Percentiles rank a stretch among this genome's conserved stretches.
Conservation (phyloP, 2,888 invertebrate species). For the Syritta pipiens region DNA sequence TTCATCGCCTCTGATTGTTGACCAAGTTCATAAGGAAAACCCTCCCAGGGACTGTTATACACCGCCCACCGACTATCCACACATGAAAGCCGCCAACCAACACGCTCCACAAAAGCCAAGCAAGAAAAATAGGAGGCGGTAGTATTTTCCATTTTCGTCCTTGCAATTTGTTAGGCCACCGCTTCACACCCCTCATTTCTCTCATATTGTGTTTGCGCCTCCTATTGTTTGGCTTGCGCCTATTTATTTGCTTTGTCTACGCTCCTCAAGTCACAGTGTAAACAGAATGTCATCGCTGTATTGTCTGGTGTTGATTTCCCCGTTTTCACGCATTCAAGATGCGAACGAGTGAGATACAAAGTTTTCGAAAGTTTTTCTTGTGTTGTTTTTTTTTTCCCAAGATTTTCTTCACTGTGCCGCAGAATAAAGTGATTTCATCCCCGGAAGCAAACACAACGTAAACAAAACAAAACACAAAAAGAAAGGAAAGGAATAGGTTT, state of each 20-base stretch:
- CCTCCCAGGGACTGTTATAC: too few species aligned
- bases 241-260: slow-evolving; percentile 14
- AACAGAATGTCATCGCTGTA: slow-evolving; percentile 40
- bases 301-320: slow-evolving; percentile 49
- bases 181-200: slow-evolving; percentile 33
- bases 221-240: slow-evolving; percentile 17
- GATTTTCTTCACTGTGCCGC: slow-evolving; percentile 46
- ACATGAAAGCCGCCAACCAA: too few species aligned
- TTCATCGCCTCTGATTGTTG: too few species aligned
- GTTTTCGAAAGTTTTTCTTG: slow-evolving; percentile 36
- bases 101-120: too few species aligned
- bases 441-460: slow-evolving; percentile 29
- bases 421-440: slow-evolving; percentile 57
- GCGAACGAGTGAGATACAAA: too few species aligned
- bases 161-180: slow-evolving; percentile 24
- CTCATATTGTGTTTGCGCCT: not conserved
- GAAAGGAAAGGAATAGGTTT: slow-evolving; percentile 1
- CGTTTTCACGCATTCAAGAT: slow-evolving; percentile 59
- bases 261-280: slow-evolving; percentile 31
- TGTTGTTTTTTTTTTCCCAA: slow-evolving; percentile 14
- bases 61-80: too few species aligned
- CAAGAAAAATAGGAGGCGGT: not conserved
- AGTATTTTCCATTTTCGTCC: slow-evolving; percentile 26
- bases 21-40: too few species aligned
- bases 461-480: not conserved